Conservation (phyloP, 2,113 vertebrate genomes). For the Dasyornis broadbenti region DNA sequence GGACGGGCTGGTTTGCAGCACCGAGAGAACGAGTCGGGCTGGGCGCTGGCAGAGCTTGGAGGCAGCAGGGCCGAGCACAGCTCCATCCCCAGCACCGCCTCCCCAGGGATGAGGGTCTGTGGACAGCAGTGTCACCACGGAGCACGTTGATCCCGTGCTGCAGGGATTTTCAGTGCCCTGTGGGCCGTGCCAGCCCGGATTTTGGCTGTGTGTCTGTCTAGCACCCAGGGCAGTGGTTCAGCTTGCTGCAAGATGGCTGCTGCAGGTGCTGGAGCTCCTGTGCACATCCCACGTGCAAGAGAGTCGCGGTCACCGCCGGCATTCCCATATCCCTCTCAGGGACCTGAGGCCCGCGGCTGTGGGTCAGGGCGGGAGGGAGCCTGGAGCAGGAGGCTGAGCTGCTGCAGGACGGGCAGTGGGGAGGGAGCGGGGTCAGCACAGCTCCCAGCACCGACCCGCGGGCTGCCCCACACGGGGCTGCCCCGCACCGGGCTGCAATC, state of each 20-base stretch:
- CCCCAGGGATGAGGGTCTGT: neutral
- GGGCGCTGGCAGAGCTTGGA: neutral
- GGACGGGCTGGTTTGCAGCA: neutral
- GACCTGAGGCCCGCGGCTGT: neutral
- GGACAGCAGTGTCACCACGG: fast-evolving
- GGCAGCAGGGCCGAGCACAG: fast-evolving
- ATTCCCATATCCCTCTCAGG: neutral
- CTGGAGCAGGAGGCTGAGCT: neutral
- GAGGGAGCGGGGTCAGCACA: fast-evolving
- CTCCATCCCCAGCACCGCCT: fast-evolving
- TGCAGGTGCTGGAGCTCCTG: neutral
- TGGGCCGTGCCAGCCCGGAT: neutral
- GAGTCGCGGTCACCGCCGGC: fast-evolving
- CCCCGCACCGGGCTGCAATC: fast-evolving
- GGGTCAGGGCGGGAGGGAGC: neutral
- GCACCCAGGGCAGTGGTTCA: fast-evolving
- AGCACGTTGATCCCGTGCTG: fast-evolving
- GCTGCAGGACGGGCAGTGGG: fast-evolving
- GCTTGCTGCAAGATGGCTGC: neutral
- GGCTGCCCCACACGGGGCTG: neutral
- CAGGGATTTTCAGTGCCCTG: fast-evolving
- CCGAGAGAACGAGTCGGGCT: fast-evolving
- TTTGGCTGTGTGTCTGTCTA: fast-evolving
- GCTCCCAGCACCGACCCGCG: fast-evolving
- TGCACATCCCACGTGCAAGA: fast-evolving